Base-by-base conservation (phyloP, 92 coral and sea anemone genomes). In the Muricea muricata region DNA sequence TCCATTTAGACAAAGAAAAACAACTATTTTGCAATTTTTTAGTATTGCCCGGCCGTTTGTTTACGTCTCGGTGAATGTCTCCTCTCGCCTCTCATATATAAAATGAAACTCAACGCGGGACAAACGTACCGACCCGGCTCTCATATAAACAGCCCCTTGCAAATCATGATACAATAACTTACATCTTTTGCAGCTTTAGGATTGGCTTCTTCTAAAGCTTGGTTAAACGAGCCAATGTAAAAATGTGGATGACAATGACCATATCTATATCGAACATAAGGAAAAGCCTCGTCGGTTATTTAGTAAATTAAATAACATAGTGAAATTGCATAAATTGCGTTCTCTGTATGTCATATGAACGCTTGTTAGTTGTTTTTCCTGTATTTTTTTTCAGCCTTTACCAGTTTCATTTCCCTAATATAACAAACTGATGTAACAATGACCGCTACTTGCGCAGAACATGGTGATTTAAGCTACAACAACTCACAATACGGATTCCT, bases 171-270 rank as follows among this genome's bases (percentile, higher is more conserved):
- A 20, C 60, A 52, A 18, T 23, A 35, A 34, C 55, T 65, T 73
- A 96, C 99, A 83, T 96, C 98, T 83, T 92, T 97, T 20, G 99
- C 99, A 15, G 97, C 80, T 39, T 82, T 90, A 7, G 94, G 97
- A 68, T 86, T 93, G 12, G 99, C 98, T 79, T 97, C 98, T 34
- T 89, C 93, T 29, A 97, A 93, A 1, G 99, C 99, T 46, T 97
- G 94, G 29, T 93, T 77, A 29, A 97, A 91, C 18, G 99, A 95
- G 0, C 99, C 99, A 95, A 97, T 93, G 88, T 90, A 97, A 69
- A 97, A 97, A 37, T 97, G 97, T 33, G 99, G 99, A 73, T 92
- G 99, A n/a, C 76, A 32, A 50, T 97, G 97, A 31, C 99, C 99
- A 65, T 97, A 97, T 57, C 99, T 97, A 46, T 41, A 56, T n/a